These are phyloP conservation scores for Indicator indicator DNA, from an alignment of 2,113 vertebrate genomes.

Conservation along the genomic window DNA sequence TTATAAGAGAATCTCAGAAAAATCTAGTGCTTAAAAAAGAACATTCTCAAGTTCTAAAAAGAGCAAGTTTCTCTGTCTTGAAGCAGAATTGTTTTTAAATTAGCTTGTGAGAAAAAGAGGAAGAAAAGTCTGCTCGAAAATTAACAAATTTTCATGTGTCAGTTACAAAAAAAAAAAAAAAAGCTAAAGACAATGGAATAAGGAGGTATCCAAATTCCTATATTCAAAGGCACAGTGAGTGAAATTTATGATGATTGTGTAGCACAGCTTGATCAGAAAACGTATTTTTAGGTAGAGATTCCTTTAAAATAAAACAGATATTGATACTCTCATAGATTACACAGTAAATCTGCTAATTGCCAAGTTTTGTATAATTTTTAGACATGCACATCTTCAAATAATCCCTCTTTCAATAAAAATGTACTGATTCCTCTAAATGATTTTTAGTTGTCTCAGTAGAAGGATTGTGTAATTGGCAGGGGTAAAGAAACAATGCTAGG, in stretches of 20 bases:
- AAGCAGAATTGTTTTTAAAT: not conserved
- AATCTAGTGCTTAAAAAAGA: not conserved
- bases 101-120: not conserved
- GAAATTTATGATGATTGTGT: not conserved
- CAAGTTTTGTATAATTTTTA: not conserved
- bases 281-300: not conserved
- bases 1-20: not conserved
- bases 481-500: not conserved
- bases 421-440: not conserved
- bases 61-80: not conserved
- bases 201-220: not conserved
- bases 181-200: not conserved
- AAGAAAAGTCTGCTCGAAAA: not conserved
- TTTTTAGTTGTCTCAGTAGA: not conserved
- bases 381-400: not conserved
- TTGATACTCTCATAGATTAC: not conserved
- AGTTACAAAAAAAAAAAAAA: not conserved
- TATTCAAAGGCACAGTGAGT: not conserved
- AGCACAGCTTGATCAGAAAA: not conserved
- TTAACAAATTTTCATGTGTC: not conserved
- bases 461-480: not conserved
- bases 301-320: not conserved
- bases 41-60: not conserved
- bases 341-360: not conserved
- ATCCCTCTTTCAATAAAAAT: not conserved